Conservation (phyloP, 2,113 vertebrate species). For the Silurus meridionalis region DNA sequence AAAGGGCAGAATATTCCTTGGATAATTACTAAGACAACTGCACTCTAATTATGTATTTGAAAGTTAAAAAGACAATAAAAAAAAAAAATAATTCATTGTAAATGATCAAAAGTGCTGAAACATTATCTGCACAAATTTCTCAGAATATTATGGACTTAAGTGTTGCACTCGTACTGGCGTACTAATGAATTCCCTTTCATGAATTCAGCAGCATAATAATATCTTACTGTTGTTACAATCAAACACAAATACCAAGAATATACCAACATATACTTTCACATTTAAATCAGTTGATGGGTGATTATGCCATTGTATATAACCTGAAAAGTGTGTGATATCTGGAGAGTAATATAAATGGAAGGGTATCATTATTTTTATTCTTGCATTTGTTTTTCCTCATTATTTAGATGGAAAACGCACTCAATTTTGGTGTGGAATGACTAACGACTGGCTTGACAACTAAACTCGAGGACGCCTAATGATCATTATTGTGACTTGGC, state of each 20-base stretch:
- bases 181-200: neutral
- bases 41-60: conserved; percentile 48
- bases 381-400: neutral
- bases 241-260: neutral
- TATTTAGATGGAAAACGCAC: neutral
- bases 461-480: neutral
- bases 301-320: neutral
- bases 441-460: neutral
- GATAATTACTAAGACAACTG: conserved; percentile 56
- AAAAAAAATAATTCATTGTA: conserved; percentile 2
- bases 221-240: neutral
- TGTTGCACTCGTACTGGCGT: neutral
- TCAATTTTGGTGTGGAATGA: neutral
- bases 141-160: neutral
- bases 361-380: neutral
- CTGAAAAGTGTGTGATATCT: neutral
- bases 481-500: neutral
- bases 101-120: conserved; percentile 21
- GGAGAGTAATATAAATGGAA: neutral
- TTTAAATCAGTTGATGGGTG: neutral
- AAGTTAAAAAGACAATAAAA: conserved; percentile 50
- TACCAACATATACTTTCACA: conserved; percentile 14
- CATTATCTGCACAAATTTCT: neutral
- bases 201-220: neutral
- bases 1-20: conserved; percentile 43